Conservation (phyloP, 2,888 invertebrate genomes). For the Neoscelio sp. region DNA sequence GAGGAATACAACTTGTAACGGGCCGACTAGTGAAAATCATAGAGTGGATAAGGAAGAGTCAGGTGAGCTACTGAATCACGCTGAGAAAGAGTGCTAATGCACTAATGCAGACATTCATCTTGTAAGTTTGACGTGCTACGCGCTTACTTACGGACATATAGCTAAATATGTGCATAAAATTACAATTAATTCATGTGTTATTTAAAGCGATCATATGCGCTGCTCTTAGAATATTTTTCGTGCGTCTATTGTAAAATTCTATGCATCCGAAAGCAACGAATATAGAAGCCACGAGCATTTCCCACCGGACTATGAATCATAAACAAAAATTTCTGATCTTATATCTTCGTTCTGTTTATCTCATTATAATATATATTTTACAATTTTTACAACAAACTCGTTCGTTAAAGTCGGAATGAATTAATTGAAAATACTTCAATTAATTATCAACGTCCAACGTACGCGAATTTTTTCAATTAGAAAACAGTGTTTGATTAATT, state of each 20-base stretch:
- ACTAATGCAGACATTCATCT: slow-evolving; percentile 41
- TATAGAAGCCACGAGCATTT: slow-evolving; percentile 36
- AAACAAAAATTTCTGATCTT: slow-evolving; percentile 31
- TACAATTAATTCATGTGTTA: slow-evolving; percentile 61
- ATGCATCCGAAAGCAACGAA: slow-evolving; percentile 65
- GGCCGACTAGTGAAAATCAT: slow-evolving; percentile 51
- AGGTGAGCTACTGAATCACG: slow-evolving; percentile 61
- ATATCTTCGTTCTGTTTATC: slow-evolving; percentile 8
- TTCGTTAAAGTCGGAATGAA: too few species aligned
- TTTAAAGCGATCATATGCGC: slow-evolving; percentile 57
- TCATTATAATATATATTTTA: slow-evolving; percentile 4
- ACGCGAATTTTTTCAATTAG: too few species aligned
- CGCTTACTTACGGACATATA: not conserved
- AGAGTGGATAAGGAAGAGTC: slow-evolving; percentile 64
- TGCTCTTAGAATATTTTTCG: slow-evolving; percentile 52
- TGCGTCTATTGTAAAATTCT: slow-evolving; percentile 68
- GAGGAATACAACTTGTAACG: slow-evolving; percentile 54
- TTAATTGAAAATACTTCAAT: too few species aligned
- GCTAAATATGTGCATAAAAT: slow-evolving; percentile 61
- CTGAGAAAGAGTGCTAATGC: slow-evolving; percentile 54
- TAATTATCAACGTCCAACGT: too few species aligned
- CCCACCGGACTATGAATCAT: slow-evolving; percentile 59
- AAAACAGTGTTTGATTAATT: too few species aligned
- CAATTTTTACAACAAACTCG: too few species aligned
- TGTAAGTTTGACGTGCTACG: slow-evolving; percentile 15